Conservation (phyloP, 2,113 vertebrate species). For the Scolopax mira region DNA sequence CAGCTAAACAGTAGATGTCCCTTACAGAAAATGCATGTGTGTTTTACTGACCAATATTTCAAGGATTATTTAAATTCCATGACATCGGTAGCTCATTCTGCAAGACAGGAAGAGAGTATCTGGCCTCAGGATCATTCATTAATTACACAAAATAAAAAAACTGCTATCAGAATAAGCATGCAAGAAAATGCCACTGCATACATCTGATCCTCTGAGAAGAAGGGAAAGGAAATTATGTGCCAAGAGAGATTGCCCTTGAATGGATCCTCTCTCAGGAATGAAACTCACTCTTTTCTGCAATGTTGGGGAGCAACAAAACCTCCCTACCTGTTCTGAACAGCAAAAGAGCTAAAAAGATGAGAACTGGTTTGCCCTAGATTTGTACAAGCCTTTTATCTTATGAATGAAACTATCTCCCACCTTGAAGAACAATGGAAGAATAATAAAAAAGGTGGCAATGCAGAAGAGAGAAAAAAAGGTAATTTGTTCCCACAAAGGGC, state of each 20-base stretch:
- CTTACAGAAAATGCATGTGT: background rate
- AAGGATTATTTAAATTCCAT: background rate
- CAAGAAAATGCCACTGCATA: background rate
- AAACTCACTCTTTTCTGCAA: background rate
- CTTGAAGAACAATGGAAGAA: background rate
- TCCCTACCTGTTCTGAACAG: background rate
- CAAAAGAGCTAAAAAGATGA: background rate
- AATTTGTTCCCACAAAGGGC: background rate
- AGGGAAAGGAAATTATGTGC: background rate
- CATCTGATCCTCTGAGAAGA: background rate
- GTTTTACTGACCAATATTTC: background rate
- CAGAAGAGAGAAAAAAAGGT: background rate
- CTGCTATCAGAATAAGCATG: background rate
- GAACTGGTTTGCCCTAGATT: background rate
- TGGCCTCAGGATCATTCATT: background rate
- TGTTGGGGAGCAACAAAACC: background rate
- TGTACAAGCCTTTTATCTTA: background rate
- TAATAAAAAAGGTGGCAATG: background rate
- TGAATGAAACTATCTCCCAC: background rate
- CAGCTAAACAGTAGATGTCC: background rate
- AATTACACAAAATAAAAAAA: background rate
- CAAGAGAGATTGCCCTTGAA: background rate
- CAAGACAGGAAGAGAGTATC: background rate
- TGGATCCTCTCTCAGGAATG: background rate
- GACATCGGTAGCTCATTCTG: background rate